Evolutionary conservation across 2,113 vertebrate genomes (phyloP), one percentile per base, ranked within the genome.

Genomic region (Leucopsar rothschildi): DNA sequence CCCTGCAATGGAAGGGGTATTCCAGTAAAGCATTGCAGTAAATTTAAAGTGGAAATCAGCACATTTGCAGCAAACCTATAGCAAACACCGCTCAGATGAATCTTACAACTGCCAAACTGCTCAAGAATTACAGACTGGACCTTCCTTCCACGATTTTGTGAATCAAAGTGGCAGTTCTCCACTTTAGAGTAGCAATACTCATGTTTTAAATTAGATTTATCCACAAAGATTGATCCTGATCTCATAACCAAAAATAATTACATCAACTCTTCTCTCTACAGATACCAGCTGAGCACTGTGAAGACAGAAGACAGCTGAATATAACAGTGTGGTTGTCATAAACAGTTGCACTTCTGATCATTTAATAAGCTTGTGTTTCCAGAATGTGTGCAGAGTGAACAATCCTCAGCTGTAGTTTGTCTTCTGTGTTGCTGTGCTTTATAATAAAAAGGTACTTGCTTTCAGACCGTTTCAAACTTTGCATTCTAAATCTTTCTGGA

Each of bases 221-320:
- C 33, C 75, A 66, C 10, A 45, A 81, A 91, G 47, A 83, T 15
- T 71, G 69, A 90, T 64, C 57, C 25, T 37, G 9, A 78, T 78
- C 37, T 55, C 79, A 20, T 33, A 93, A 82, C 4, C 15, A 45
- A 89, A 86, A 88, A 24, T 86, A 90, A 86, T 47, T 52, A 70
- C 9, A 64, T 42, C 12, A 56, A 5, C 40, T 92, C 80, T 86
- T 94, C 64, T 90, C 55, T 64, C 19, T 27, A 69, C 91, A 97
- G 97, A 97, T 82, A 80, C 63, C 95, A 97, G 93, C 77, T 97
- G 95, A 97, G 53, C n/a, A 53, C 56, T 52, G 17, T 1, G 15
- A 81, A 65, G 79, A 89, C 16, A 64, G 92, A 87, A 79, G 73
- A 94, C 25, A 59, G 40, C 33, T 20, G 44, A 94, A 75, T 33